These are phyloP conservation scores for Hemistola chrysoprasaria DNA, from an alignment of 2,888 invertebrate genomes.

Conservation along the genomic window DNA sequence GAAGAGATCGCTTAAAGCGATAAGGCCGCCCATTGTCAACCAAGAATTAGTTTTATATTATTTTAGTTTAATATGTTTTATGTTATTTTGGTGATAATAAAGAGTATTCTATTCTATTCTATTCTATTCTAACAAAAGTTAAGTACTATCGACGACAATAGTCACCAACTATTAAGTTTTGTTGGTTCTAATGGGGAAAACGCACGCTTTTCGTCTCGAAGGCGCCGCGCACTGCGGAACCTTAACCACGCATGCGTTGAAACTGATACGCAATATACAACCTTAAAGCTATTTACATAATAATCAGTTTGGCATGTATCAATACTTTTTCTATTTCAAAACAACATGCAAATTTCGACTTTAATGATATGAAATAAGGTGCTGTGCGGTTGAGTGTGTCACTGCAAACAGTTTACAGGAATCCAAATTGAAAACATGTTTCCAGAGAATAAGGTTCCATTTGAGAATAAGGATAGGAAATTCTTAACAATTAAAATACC, in stretches of 20 bases:
- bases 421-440: constrained; percentile 23
- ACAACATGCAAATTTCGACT: constrained; percentile 2
- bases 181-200: constrained; percentile 65
- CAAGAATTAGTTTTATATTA: too few relatives aligned
- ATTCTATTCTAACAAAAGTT: constrained; percentile 1
- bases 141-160: constrained; percentile 30
- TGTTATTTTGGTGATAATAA: too few relatives aligned
- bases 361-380: not conserved
- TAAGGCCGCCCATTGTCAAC: too few relatives aligned
- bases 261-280: constrained; percentile 29
- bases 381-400: constrained; percentile 7
- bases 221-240: constrained; percentile 81
- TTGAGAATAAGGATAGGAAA: too few relatives aligned
- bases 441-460: constrained; percentile 17
- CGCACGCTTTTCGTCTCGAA: constrained; percentile 69
- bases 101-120: too few relatives aligned
- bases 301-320: constrained; percentile 12
- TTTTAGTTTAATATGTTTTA: too few relatives aligned
- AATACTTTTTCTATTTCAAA: not conserved
- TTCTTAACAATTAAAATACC: too few relatives aligned
- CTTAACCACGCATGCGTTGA: constrained; percentile 69
- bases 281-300: constrained; percentile 11
- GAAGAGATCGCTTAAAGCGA: too few relatives aligned
- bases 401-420: constrained; percentile 25
- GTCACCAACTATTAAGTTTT: constrained; percentile 43